Percentiles rank a stretch among this genome's conserved stretches.
phyloP scores from a whole-genome alignment of 2,888 invertebrate genomes.

The Limenitis camilla region DNA sequence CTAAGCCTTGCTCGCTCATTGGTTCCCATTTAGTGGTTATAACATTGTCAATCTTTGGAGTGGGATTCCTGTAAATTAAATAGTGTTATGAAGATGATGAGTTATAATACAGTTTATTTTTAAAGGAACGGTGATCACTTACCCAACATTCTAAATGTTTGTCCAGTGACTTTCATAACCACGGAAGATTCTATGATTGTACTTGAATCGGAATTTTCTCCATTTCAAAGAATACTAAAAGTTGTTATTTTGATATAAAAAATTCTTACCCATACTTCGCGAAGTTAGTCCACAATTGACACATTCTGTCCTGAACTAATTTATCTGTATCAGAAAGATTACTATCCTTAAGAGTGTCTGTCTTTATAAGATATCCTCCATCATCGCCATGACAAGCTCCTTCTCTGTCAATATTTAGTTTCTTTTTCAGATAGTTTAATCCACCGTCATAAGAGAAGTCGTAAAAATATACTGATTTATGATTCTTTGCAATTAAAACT shows the following conservation, averaged over 20 bases:
- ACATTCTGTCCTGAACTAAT: constrained; percentile 57
- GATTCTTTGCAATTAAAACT: constrained; percentile 44
- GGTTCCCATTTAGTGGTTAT: constrained; percentile 53
- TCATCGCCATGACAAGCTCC: constrained; percentile 79
- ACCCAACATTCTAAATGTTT: no score
- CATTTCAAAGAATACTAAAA: no score
- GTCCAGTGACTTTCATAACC: no score
- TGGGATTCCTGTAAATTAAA: constrained; percentile 53
- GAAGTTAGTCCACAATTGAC: constrained; percentile 78
- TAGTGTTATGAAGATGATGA: not conserved
- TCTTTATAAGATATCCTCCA: constrained; percentile 72
- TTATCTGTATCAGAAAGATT: constrained; percentile 41
- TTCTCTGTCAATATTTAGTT: constrained; percentile 48
- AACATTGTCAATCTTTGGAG: constrained; percentile 39
- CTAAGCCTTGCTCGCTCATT: constrained; percentile 33
- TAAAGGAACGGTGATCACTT: no score
- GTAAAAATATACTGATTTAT: constrained; percentile 71
- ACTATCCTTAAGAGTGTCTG: constrained; percentile 30
- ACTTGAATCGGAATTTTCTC: no score
- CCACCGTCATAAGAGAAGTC: constrained; percentile 74
- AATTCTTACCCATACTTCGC: constrained; percentile 68
- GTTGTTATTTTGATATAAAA: not conserved
- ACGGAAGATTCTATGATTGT: no score
- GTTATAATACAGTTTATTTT: no score
- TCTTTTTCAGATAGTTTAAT: constrained; percentile 67